Conservation (phyloP, 2,797 vertebrate genomes). For the Manis crassicaudata region DNA sequence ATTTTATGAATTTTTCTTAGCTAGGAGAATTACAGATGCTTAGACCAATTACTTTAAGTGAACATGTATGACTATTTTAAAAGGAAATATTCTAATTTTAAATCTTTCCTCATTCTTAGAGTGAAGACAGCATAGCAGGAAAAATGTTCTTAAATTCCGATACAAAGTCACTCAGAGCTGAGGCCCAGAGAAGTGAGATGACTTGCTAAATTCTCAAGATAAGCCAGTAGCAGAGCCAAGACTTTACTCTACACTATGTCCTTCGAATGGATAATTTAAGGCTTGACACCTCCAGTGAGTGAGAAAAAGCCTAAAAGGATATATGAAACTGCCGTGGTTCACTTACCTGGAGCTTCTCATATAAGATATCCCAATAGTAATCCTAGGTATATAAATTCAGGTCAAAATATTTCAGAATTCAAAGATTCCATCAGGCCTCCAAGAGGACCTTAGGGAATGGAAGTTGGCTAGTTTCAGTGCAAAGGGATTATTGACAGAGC, state of each 20-base stretch:
- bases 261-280: not conserved
- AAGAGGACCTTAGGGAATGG: not conserved
- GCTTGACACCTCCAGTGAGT: not conserved
- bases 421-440: not conserved
- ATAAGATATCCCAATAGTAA: not conserved
- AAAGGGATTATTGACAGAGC: conserved; percentile 34
- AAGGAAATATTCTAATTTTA: not conserved
- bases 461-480: not conserved
- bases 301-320: not conserved
- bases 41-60: not conserved
- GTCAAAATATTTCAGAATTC: not conserved
- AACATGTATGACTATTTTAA: not conserved
- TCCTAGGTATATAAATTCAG: not conserved
- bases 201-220: not conserved
- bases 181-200: not conserved
- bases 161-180: not conserved
- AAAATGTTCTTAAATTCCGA: not conserved
- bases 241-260: not conserved
- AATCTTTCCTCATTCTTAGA: not conserved
- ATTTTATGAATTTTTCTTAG: not conserved
- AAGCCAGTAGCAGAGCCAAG: not conserved
- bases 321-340: not conserved
- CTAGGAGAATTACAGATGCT: not conserved
- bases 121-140: not conserved
- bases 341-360: conserved; percentile 52